Base-by-base conservation (phyloP, 2,113 vertebrate species). In the Nipponia nippon region DNA sequence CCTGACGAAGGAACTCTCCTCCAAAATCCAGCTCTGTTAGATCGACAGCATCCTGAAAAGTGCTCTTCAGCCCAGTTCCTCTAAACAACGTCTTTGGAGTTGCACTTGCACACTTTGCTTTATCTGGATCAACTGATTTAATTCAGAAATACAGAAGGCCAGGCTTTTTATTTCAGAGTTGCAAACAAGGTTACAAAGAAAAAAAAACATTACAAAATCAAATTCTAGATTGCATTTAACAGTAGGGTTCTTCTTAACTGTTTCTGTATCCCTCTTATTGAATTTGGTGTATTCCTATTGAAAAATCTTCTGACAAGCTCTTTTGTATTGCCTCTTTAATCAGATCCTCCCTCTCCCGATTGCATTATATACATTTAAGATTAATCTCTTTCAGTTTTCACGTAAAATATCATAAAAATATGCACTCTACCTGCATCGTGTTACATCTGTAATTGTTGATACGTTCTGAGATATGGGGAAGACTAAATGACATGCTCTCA, bases 101-200 rank as follows among this genome's bases (percentile, higher is more conserved):
- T 87, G 47, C 63, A 17, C 73, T 52, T 52, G 34, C 19, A 47
- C 27, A 4, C 34, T 85, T 83, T 46, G 59, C 61, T 91, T 91
- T 90, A 32, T 95, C 46, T 88, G 53, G 18, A 77, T 79, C 27
- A 53, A 13, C 49, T 82, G 32, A 70, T 85, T 85, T 72, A 55
- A 62, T 93, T 90, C 84, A 90, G 82, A 87, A 72, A 61, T 85
- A 38, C 7, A 27, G 66, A 49, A 62, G 25, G 44, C 40, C 36
- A 85, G 53, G 56, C 87, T 95, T 96, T 96, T 96, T 94, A 94
- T 96, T 96, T 88, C 46, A 50, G 87, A 85, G 62, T 77, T 85
- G 50, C 40, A 73, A 93, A 94, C 53, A 58, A 91, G 58, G 40
- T 96, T 95, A 73, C 23, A 85, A 90, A 80, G 27, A 50, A 73